Base-by-base conservation (phyloP, 2,797 vertebrate species). In the Leptatherina wallacei region DNA sequence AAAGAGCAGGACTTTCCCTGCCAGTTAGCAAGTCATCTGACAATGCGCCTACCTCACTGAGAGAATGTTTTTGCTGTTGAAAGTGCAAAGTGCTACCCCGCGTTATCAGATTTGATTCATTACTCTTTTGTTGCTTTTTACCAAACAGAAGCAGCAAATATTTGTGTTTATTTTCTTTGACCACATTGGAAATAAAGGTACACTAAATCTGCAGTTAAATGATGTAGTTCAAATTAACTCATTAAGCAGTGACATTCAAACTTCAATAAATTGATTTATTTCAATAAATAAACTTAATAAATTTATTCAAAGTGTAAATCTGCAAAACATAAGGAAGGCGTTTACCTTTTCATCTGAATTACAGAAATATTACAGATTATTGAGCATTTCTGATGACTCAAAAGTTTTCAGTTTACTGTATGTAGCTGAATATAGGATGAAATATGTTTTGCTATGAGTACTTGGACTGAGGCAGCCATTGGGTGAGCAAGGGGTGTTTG, bases 401-500 rank as follows among this genome's bases (percentile, higher is more conserved):
- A 80, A 82, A 71, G 64, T 52, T 55, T 54, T 51, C 67, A 60
- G 73, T 86, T 89, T 74, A 54, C 52, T 68, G 63, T 32, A 59
- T 59, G 71, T 32, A 77, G 80, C 79, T 80, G 69, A 90, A 87
- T 68, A 81, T 59, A 75, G 82, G 78, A 85, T 74, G 63, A 65
- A 65, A 69, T 73, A 66, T 73, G 81, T 84, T 91, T 80, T 74
- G 81, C 84, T 78, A 81, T 71, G 87, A 81, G 82, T 84, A 90
- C 74, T 73, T 68, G 76, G 84, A 88, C 73, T 72, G 77, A 92
- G 85, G 80, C 73, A 85, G 88, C 89, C 89, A 91, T 81, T 85
- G 89, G 84, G 86, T 84, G 87, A 88, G 89, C 86, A 82, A 80
- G 76, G 75, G 80, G 83, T 94, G 92, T 95, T 95, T 95, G 90